These are phyloP conservation scores for Amphipyra tragopoginis DNA, from an alignment of 2,888 invertebrate species.

Conservation along the genomic window DNA sequence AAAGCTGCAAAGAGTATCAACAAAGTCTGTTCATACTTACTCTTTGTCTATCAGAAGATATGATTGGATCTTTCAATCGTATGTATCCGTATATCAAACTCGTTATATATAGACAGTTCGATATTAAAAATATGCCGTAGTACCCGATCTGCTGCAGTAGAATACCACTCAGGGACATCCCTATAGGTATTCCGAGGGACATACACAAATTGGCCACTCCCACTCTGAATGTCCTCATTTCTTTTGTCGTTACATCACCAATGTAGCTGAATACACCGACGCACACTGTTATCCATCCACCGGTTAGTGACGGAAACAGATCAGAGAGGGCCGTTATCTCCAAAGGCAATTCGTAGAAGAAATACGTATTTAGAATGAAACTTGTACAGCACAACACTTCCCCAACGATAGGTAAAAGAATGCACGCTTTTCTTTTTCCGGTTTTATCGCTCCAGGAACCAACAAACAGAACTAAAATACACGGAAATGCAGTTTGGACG, in stretches of 20 bases:
- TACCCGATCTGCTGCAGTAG: conserved; percentile 86
- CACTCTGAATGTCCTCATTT: conserved; percentile 91
- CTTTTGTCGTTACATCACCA: conserved; percentile 90
- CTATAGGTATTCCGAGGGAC: conserved; percentile 90
- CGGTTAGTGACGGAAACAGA: conserved; percentile 89
- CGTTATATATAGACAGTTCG: conserved; percentile 86
- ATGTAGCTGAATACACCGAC: conserved; percentile 91
- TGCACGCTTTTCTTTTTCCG: conserved; percentile 89
- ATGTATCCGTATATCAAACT: conserved; percentile 88
- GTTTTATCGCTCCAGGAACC: conserved; percentile 92
- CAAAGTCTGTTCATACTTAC: conserved; percentile 71
- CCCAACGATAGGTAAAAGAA: conserved; percentile 89
- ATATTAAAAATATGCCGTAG: conserved; percentile 87
- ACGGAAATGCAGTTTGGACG: conserved; percentile 89
- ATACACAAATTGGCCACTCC: conserved; percentile 91
- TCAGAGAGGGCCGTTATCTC: conserved; percentile 89
- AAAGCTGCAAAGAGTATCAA: conserved; percentile 4
- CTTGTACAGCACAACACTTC: conserved; percentile 88
- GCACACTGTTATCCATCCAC: conserved; percentile 90
- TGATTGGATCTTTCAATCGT: conserved; percentile 82
- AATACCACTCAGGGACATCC: conserved; percentile 89
- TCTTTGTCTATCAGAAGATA: conserved; percentile 79
- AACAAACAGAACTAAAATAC: conserved; percentile 88
- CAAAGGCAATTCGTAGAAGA: conserved; percentile 89
- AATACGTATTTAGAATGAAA: conserved; percentile 89